Percentiles rank a stretch among this genome's conserved stretches.
Conservation (phyloP, 2,888 invertebrate species). For the Physocephala rufipes region DNA sequence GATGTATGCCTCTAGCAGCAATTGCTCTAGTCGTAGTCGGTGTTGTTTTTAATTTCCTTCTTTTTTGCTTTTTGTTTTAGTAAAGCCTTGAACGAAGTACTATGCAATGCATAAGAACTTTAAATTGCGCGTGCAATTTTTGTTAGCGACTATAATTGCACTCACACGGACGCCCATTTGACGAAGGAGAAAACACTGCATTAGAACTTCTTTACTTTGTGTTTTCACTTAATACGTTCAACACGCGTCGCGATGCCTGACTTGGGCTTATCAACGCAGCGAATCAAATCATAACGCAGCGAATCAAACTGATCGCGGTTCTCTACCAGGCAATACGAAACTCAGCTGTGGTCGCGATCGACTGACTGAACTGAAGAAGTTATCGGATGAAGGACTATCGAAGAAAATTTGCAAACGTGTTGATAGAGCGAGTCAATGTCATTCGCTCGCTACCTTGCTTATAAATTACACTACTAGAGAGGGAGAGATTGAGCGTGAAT, state of each 20-base stretch:
- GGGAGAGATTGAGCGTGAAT: background rate
- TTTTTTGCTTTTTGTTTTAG: too few species aligned
- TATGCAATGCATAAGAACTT: conserved; percentile 17
- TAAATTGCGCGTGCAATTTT: conserved; percentile 26
- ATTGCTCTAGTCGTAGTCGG: conserved; percentile 3
- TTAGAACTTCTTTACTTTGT: too few species aligned
- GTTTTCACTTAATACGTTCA: background rate
- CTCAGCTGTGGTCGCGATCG: conserved; percentile 50
- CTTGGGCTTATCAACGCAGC: too few species aligned
- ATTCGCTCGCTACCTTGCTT: background rate
- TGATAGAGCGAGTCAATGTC: background rate
- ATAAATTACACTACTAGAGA: conserved; percentile 32
- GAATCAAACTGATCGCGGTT: background rate
- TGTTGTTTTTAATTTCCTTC: conserved; percentile 1
- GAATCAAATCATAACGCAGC: background rate
- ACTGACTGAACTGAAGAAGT: conserved; percentile 42
- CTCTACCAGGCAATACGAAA: conserved; percentile 9
- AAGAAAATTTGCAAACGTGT: conserved; percentile 44
- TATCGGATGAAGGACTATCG: conserved; percentile 10
- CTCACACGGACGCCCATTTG: background rate
- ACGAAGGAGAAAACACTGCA: background rate
- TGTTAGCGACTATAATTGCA: conserved; percentile 25
- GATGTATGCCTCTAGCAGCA: too few species aligned
- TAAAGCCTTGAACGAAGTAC: background rate
- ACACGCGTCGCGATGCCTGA: background rate